Base-by-base conservation (phyloP, 2,888 invertebrate genomes). In the Linyphia triangularis region DNA sequence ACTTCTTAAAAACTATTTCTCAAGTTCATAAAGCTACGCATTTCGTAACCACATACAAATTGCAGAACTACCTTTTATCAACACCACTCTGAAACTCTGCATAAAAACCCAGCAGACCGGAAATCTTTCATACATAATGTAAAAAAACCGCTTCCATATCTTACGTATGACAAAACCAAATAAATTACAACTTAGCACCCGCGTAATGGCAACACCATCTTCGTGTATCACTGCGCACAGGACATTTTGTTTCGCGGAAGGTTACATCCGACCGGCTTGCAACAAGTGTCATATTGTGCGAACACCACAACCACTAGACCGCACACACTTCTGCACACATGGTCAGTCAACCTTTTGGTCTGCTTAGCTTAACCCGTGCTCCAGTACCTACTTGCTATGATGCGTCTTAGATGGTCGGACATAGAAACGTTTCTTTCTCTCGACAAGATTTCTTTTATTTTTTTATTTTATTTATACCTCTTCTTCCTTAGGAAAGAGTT, bases 201-300 rank as follows among this genome's bases (percentile, higher is more conserved):
- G 9, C 33, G 4, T 4, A 33, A 33, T 33, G 33, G 33, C 33
- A 33, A 33, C 33, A 33, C 9, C 33, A 33, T 33, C 33, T 33
- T 33, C 33, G 33, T 33, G 33, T 33, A 33, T 81, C 69, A 24
- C 22, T 59, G 37, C 81, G 73, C 65, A 59, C 43, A 63, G 63
- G 73, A n/a, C n/a, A n/a, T 84, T 88, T 88, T 81, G 61, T 67
- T 72, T 51, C 67, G 63, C 72, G 37, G 73, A 75, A 81, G 73
- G 86, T 67, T 79, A 81, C 86, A 88, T 69, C 57, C 69, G 72
- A 75, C 26, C 81, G 69, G 69, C 16, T 59, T 22, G 86, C 81
- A 67, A 88, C 86, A 82, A 88, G 86, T 88, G 86, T 88, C 86
- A 88, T 81, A 75, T 81, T 88, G 86, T 77, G 73, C 57, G 75